phyloP scores from a whole-genome alignment of 1,140 invertebrate genomes.

The Drosophila repleta region DNA sequence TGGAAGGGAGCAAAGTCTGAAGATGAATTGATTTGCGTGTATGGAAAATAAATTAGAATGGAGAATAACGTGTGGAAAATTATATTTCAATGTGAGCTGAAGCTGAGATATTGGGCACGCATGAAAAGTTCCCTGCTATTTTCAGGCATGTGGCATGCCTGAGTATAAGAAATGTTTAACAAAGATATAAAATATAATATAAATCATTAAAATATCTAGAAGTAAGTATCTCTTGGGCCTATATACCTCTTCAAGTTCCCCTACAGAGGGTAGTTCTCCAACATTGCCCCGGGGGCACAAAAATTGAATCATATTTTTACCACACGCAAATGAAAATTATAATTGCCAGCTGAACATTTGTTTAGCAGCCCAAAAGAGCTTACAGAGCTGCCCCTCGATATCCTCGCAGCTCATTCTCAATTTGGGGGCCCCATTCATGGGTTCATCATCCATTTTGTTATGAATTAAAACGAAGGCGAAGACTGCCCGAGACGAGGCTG shows the following conservation, averaged over 20 bases:
- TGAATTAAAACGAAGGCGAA: conserved; percentile 53
- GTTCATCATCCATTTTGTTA: conserved; percentile 55
- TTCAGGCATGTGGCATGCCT: neutral
- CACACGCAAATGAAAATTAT: conserved; percentile 74
- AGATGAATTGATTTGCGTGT: neutral
- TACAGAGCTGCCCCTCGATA: neutral
- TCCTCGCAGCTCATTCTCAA: conserved; percentile 21
- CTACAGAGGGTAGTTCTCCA: conserved; percentile 18
- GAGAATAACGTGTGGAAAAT: too few relatives aligned
- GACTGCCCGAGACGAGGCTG: conserved; percentile 64
- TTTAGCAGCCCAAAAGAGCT: conserved; percentile 15
- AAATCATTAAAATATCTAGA: neutral
- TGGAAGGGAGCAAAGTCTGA: neutral
- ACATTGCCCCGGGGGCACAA: conserved; percentile 49
- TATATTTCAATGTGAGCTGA: too few relatives aligned
- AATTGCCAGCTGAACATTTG: conserved; percentile 71
- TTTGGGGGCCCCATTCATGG: conserved; percentile 63
- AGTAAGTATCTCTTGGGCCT: neutral
- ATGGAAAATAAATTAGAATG: too few relatives aligned
- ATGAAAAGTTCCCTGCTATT: neutral
- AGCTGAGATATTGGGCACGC: neutral
- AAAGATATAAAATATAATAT: neutral
- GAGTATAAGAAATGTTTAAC: neutral
- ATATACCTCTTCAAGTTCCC: neutral
- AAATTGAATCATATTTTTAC: conserved; percentile 80